Evolutionary conservation across 2,797 vertebrate genomes (phyloP).

Genomic region (Parauchenoglanis punctatus): DNA sequence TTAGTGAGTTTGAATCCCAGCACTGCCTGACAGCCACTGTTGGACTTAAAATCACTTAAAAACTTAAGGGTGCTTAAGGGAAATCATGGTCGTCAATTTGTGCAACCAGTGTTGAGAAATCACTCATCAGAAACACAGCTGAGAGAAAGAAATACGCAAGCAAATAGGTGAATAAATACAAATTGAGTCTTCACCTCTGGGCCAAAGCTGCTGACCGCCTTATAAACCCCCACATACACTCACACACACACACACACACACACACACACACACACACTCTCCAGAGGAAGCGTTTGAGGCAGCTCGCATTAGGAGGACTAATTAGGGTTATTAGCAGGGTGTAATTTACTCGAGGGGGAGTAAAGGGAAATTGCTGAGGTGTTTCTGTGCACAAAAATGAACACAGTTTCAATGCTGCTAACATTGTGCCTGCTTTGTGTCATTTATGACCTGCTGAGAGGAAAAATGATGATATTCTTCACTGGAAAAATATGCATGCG

Average conservation of each 20-base stretch:
- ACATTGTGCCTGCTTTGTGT: background rate
- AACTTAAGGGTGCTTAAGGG: background rate
- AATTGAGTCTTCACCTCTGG: background rate
- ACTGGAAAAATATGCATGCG: background rate
- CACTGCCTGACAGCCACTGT: background rate
- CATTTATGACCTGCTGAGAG: constrained; percentile 11
- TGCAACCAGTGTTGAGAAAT: background rate
- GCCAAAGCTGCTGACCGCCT: constrained; percentile 30
- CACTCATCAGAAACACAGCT: background rate
- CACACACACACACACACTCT: constrained; percentile 29
- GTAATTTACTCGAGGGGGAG: constrained; percentile 71
- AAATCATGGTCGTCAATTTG: background rate
- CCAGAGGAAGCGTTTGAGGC: constrained; percentile 54
- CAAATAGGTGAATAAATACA: background rate
- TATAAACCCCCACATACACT: constrained; percentile 24
- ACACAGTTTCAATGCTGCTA: constrained; percentile 53
- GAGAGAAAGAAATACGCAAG: background rate
- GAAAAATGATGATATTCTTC: background rate
- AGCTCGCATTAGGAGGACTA: constrained; percentile 69
- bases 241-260: constrained; percentile 29
- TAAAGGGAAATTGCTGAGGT: constrained; percentile 70
- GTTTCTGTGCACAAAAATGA: constrained; percentile 61
- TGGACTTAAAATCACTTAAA: background rate
- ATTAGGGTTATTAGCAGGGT: constrained; percentile 73
- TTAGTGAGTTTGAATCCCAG: background rate